Evolutionary conservation across 2,113 vertebrate species (phyloP).

Genomic region (Theristicus caerulescens): DNA sequence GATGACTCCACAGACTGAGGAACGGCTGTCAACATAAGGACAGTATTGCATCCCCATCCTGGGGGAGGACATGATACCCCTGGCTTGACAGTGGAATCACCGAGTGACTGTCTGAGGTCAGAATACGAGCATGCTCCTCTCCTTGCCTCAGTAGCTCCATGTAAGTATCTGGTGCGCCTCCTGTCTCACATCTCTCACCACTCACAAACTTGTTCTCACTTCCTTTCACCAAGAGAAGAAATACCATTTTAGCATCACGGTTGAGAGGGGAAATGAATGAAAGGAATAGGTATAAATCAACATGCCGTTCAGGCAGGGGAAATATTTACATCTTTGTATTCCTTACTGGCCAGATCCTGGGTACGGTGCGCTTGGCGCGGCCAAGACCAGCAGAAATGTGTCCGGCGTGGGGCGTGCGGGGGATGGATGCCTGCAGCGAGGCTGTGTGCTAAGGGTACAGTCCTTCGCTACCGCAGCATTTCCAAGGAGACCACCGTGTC

Average conservation of each 20-base stretch:
- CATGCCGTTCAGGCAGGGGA: accelerated
- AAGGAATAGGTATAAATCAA: background rate
- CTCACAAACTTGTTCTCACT: background rate
- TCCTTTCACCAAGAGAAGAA: background rate
- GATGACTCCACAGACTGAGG: background rate
- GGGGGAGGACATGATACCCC: background rate
- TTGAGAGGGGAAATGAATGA: background rate
- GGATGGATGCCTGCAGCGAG: accelerated
- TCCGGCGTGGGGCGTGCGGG: no score
- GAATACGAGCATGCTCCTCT: background rate
- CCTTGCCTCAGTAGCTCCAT: background rate
- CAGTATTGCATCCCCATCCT: background rate
- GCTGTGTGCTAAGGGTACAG: background rate
- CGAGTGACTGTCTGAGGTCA: accelerated
- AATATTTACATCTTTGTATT: background rate
- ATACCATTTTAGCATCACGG: background rate
- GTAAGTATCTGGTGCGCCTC: background rate
- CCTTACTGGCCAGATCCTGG: background rate
- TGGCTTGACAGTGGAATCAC: background rate
- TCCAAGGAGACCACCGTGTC: background rate
- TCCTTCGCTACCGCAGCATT: background rate
- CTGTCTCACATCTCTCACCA: accelerated
- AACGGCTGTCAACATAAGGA: background rate
- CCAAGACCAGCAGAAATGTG: background rate
- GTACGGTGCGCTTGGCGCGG: accelerated